phyloP scores from a whole-genome alignment of 2,888 invertebrate species.

The Spilosoma lubricipeda region DNA sequence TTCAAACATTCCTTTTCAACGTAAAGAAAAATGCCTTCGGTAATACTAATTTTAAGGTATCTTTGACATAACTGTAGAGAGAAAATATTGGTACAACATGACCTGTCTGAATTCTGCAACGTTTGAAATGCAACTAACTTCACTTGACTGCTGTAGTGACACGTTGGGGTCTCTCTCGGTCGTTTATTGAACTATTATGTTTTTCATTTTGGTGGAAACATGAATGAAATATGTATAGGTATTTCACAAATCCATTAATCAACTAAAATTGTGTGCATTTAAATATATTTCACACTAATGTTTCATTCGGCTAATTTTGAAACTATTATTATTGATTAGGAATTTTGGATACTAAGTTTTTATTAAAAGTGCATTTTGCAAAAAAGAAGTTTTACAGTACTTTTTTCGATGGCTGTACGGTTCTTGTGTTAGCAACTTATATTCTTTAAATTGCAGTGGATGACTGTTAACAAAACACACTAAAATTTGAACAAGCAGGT shows the following conservation, averaged over 20 bases:
- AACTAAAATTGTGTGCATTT: background rate
- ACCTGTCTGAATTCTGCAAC: background rate
- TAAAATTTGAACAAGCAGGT: background rate
- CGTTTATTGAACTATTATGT: background rate
- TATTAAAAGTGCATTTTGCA: background rate
- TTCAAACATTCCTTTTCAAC: conserved; percentile 5
- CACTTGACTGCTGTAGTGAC: background rate
- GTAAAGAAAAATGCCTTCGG: background rate
- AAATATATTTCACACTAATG: background rate
- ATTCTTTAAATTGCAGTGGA: too few relatives aligned
- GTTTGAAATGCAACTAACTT: background rate
- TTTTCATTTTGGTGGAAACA: background rate
- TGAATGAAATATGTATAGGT: background rate
- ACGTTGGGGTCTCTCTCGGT: background rate
- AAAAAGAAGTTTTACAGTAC: background rate
- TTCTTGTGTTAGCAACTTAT: background rate
- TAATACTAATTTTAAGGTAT: background rate
- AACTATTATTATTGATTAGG: background rate
- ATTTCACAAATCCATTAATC: background rate
- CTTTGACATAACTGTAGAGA: background rate
- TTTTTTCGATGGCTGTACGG: background rate
- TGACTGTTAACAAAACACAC: background rate
- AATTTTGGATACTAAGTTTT: background rate
- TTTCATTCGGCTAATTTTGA: background rate
- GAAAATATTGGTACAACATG: background rate